phyloP scores from a whole-genome alignment of 2,797 vertebrate species.

The Erithacus rubecula region DNA sequence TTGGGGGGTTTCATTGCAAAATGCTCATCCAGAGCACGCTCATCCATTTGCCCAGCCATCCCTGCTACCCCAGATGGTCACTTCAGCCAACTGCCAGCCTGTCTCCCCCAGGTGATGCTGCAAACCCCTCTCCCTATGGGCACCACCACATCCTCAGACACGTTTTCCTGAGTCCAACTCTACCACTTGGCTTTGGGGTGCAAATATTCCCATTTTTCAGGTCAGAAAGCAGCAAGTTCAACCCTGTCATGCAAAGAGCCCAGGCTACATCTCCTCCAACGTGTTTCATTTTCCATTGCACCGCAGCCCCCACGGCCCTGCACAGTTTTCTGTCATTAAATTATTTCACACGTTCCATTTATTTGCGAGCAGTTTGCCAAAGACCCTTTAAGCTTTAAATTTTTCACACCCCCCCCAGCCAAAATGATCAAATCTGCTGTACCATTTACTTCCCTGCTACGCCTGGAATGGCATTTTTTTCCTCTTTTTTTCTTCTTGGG shows the following conservation, averaged over 20 bases:
- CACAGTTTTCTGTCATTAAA: slow-evolving; percentile 38
- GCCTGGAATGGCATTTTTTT: slow-evolving; percentile 4
- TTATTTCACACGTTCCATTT: slow-evolving; percentile 66
- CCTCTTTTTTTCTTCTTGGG: slow-evolving; percentile 22
- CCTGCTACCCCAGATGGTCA: accelerated
- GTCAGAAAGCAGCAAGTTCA: neutral
- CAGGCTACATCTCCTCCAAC: neutral
- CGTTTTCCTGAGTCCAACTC: neutral
- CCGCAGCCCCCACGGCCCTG: neutral
- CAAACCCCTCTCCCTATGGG: accelerated
- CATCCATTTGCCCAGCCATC: accelerated
- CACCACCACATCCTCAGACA: accelerated
- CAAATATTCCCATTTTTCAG: neutral
- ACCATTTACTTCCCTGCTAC: neutral
- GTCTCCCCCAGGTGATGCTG: neutral
- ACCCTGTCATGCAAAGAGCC: neutral
- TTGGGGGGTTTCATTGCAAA: neutral
- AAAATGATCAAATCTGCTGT: slow-evolving; percentile 21
- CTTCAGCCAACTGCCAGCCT: accelerated
- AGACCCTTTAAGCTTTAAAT: slow-evolving; percentile 49
- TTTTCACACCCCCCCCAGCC: slow-evolving; percentile 1
- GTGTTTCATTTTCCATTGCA: slow-evolving; percentile 21
- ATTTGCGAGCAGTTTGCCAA: slow-evolving; percentile 49
- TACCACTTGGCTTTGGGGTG: neutral
- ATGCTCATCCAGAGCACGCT: accelerated